Conservation (phyloP, 2,797 vertebrate genomes). For the Xenopus petersii region DNA sequence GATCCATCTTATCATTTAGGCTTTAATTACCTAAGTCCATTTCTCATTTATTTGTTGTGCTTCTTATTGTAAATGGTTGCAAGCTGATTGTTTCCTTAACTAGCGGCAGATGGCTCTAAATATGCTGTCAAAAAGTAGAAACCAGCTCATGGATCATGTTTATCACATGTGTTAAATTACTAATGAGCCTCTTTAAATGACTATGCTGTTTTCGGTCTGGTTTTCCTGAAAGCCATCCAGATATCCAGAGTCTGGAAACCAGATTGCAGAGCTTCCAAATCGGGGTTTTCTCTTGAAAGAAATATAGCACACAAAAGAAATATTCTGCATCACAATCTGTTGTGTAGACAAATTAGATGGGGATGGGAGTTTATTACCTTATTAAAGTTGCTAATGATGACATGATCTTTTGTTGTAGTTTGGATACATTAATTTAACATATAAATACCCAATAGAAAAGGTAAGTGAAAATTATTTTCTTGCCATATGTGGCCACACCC, state of each 20-base stretch:
- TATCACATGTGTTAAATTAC: conserved; percentile 30
- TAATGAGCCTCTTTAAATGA: conserved; percentile 18
- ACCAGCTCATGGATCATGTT: conserved; percentile 39
- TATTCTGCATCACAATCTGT: too few relatives aligned
- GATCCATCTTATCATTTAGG: too few relatives aligned
- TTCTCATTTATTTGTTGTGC: neutral
- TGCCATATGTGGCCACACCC: too few relatives aligned
- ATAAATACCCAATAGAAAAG: too few relatives aligned
- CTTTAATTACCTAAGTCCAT: too few relatives aligned
- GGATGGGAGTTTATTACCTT: too few relatives aligned
- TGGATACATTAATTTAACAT: too few relatives aligned
- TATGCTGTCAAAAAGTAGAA: conserved; percentile 20
- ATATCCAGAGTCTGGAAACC: neutral
- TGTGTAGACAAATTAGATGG: too few relatives aligned
- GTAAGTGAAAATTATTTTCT: too few relatives aligned
- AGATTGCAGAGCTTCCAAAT: neutral
- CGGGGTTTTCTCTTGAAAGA: neutral
- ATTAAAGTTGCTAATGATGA: too few relatives aligned
- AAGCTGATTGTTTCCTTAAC: conserved; percentile 11
- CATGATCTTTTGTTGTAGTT: too few relatives aligned
- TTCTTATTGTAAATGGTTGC: neutral
- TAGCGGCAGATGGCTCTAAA: conserved; percentile 33
- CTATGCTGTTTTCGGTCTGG: neutral
- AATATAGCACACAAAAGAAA: too few relatives aligned
- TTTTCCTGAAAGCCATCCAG: neutral